phyloP scores from a whole-genome alignment of 2,113 vertebrate genomes.

The Eudyptes chrysolophus region DNA sequence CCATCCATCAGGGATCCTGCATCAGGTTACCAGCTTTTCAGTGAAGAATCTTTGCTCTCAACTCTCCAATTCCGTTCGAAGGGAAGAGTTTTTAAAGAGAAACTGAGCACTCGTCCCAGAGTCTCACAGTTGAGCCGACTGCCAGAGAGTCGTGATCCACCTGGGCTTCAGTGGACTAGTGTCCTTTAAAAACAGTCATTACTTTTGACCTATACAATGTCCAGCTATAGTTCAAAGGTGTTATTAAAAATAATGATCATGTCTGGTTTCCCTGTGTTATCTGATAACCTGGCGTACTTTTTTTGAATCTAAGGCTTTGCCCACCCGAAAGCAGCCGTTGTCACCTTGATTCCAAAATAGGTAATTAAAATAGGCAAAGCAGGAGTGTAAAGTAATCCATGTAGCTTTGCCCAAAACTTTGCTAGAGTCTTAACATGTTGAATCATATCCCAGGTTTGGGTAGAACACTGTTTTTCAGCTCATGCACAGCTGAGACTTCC shows the following conservation, averaged over 20 bases:
- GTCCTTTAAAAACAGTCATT: not conserved
- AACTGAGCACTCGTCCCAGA: not conserved
- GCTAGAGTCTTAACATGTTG: not conserved
- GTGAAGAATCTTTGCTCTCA: not conserved
- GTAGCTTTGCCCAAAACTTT: not conserved
- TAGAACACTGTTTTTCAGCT: not conserved
- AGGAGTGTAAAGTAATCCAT: not conserved
- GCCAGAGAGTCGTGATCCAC: accelerated
- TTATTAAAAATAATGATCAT: not conserved
- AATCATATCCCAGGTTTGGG: not conserved
- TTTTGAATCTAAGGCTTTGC: not conserved
- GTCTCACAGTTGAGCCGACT: accelerated
- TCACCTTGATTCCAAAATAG: not conserved
- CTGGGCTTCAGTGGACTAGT: not conserved
- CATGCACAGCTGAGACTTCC: not conserved
- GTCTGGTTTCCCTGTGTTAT: not conserved
- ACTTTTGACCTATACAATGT: not conserved
- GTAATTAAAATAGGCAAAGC: not conserved
- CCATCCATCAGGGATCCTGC: not conserved
- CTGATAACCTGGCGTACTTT: not conserved
- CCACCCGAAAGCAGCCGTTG: not conserved
- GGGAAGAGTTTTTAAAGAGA: not conserved
- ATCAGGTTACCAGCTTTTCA: not conserved
- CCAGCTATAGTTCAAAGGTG: not conserved
- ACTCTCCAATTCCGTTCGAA: not conserved